phyloP scores from a whole-genome alignment of 1,140 invertebrate genomes.

The Manduca sexta region DNA sequence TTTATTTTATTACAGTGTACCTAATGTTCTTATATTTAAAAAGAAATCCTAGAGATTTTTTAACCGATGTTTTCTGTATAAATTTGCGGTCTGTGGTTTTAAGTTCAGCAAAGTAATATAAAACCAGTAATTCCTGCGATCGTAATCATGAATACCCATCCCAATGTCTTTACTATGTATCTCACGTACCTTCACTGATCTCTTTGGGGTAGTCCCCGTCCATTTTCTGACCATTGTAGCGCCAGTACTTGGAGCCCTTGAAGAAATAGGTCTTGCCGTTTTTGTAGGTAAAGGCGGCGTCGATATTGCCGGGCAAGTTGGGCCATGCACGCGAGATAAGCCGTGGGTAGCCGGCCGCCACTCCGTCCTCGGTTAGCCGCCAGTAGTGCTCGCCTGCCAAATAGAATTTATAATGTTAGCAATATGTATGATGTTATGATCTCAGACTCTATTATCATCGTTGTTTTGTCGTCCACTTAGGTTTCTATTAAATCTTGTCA shows the following conservation, averaged over 20 bases:
- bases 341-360: conserved; percentile 88
- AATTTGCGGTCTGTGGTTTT: not conserved
- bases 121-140: not conserved
- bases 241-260: conserved; percentile 95
- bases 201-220: conserved; percentile 93
- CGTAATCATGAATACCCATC: too few relatives aligned
- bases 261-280: conserved; percentile 96
- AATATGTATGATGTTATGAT: not conserved
- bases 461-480: too few relatives aligned
- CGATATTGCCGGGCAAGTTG: conserved; percentile 88
- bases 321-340: conserved; percentile 85
- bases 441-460: too few relatives aligned
- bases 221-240: conserved; percentile 87
- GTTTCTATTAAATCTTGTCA: too few relatives aligned
- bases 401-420: not conserved
- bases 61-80: too few relatives aligned
- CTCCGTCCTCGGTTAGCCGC: conserved; percentile 85
- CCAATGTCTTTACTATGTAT: too few relatives aligned
- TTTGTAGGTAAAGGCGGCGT: conserved; percentile 92
- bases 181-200: conserved; percentile 82
- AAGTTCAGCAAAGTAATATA: not conserved
- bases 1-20: too few relatives aligned
- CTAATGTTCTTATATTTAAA: not conserved
- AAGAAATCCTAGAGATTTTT: too few relatives aligned
- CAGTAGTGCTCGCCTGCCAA: conserved; percentile 83